Base-by-base conservation (phyloP, 1,140 invertebrate genomes). In the Drosophila burlai region DNA sequence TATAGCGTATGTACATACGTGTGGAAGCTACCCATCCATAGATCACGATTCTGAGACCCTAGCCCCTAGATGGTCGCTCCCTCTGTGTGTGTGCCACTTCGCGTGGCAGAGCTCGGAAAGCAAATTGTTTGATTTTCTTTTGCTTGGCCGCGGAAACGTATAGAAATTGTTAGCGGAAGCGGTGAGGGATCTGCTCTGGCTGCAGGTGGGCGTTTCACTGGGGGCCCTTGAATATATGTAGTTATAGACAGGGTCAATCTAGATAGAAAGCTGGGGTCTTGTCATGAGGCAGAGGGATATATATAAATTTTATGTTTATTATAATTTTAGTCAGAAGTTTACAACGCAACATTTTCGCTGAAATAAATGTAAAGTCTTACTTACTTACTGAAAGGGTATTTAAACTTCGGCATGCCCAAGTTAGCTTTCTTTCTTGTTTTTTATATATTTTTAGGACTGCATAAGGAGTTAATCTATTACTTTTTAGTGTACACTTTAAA, bases 101-200 rank as follows among this genome's bases (percentile, higher is more conserved):
- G 52, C 60, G 78, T 81, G 78, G 68, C 80, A 46, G 40, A 82
- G 59, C 66, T 40, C 66, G 54, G 64, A 83, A 83, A 83, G 80
- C 82, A 76, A 85, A 79, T 74, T 71, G 73, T 86, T 85, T 78
- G 81, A 65, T 77, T 84, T 80, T 84, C 73, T 74, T 77, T 77
- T 75, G 47, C 76, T 77, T 58, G 57, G 82, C 50, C 64, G 31
- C 82, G 82, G 82, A 85, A 85, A 85, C 73, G 64, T 75, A 49
- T 63, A 81, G 64, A 83, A 80, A 84, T 54, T 84, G 42, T 46
- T 64, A 42, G 75, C 77, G 82, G 82, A 85, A 78, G 49, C 83
- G 43, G 82, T 79, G 79, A 29, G 58, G 78, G 68, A 81, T 85
- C 21, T 47, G 31, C 47, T 42, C 34, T 0, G 18, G 26, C 21